Base-by-base conservation (phyloP, 2,113 vertebrate species). In the Prietella phreatophila region DNA sequence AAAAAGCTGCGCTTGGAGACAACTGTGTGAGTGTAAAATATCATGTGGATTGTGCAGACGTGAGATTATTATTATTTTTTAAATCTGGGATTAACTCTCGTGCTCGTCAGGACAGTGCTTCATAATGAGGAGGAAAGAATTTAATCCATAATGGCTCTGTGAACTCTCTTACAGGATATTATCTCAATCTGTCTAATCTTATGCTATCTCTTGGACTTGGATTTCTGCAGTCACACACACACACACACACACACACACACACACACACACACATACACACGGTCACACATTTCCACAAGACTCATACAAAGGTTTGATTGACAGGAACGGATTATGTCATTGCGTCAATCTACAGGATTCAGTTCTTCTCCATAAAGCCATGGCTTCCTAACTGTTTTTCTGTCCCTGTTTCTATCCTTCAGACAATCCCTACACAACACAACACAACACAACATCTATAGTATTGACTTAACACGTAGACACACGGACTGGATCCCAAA, bases 61-160 rank as follows among this genome's bases (percentile, higher is more conserved):
- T 81, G 84, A 84, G 87, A 90, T 90, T 85, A 88, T 84, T 81
- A 63, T 30, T 55, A 7, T 55, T 55, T 14, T 55, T 55, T 19
- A 65, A 89, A 86, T 60, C 20, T 63, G 82, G 87, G 89, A 88
- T 90, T 90, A 90, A 87, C 75, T 33, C 81, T 87, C 22, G 50
- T 42, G 86, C 84, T 76, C 55, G 76, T 83, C 73, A 67, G 33
- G 85, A 36, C 42, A 27, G 20, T 36, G 67, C 39, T 82, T 88
- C 53, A 82, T 76, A 73, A 73, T 80, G 73, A 88, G 42, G 27
- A 83, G 22, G 19, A 84, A 33, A 33, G 65, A 84, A 42, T 67
- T 86, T 55, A 30, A 27, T 1, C 58, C 22, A 84, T 25, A 84
- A 75, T 81, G 56, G 60, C 27, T 65, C 33, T 73, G 55, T n/a